Base-by-base conservation (phyloP, 2,888 invertebrate genomes). In the Xylota sylvarum region DNA sequence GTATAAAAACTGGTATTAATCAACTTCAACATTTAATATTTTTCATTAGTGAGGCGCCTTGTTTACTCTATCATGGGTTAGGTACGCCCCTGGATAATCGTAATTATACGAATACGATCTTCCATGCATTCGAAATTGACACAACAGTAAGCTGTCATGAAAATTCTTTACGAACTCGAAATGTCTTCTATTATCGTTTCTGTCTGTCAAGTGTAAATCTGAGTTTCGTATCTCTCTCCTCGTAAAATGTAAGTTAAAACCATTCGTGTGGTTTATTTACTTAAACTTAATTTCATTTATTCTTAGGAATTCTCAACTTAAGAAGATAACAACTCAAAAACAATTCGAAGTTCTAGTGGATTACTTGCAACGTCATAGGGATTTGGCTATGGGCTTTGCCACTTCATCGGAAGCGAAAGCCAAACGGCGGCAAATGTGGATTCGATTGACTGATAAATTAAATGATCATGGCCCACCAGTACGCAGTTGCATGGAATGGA, bases 331-430 rank as follows among this genome's bases (percentile, higher is more conserved):
- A 43, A 72, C 48, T 0, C 27, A 6, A 5, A 32, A 19, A 14
- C 72, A 72, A 60, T 72, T 72, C 43, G 60, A 60, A 72, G 12
- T 72, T 14, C 48, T 72, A 6, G 60, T 60, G 4, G 30, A 14
- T 9, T 72, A 6, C 17, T 14, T 72, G 27, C 60, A 72, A 37
- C 1, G 5, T 0, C 60, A 72, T 10, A 12, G 10, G 17, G 72
- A 60, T 5, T 30, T 72, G 23, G 46, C 35, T 14, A 14, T 10
- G 4, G n/a, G 58, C 5, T 32, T 58, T 19, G 46, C 70, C 23
- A 43, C 14, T 43, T 19, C 43, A 6, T 6, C 19, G 12, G 48
- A 48, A 23, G 23, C 35, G 7, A 37, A 32, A 17, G 9, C 4
- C 2, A 10, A 4, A 7, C 40, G 60, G 17, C 35, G 35, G 5